phyloP scores from a whole-genome alignment of 2,113 vertebrate species.

The Sinocyclocheilus grahami region DNA sequence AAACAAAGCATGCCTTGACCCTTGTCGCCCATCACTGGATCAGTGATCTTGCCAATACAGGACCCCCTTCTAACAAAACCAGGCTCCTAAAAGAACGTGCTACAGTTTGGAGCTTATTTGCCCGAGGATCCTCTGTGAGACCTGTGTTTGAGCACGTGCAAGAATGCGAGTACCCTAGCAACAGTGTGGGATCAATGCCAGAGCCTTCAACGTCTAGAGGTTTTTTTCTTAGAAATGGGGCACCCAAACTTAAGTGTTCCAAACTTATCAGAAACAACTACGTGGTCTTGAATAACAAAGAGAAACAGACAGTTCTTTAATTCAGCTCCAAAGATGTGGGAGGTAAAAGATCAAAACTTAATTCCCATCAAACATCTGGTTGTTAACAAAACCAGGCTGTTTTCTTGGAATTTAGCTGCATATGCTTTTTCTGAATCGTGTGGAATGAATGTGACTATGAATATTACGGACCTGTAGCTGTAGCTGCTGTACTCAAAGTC shows the following conservation, averaged over 20 bases:
- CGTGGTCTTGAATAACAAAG: not conserved
- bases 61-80: not conserved
- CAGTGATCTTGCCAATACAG: not conserved
- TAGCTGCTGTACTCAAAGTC: constrained; percentile 99
- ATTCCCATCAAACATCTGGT: constrained; percentile 14
- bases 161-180: constrained; percentile 39
- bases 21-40: not conserved
- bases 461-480: constrained; percentile 83
- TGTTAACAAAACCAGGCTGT: not conserved
- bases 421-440: not conserved
- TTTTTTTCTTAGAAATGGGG: constrained; percentile 31
- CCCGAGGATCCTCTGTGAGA: too few species aligned
- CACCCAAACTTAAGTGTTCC: constrained; percentile 15
- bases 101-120: constrained; percentile 7
- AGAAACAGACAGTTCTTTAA: not conserved
- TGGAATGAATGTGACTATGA: not conserved
- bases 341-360: not conserved
- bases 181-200: constrained; percentile 39
- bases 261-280: not conserved
- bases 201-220: constrained; percentile 23
- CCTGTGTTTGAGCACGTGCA: constrained; percentile 42
- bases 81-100: not conserved
- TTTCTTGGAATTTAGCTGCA: not conserved
- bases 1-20: constrained; percentile 29
- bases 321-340: not conserved